Percentiles rank a stretch among this genome's conserved stretches.
Conservation (phyloP, 2,888 invertebrate species). For the Aleiodes alternator region DNA sequence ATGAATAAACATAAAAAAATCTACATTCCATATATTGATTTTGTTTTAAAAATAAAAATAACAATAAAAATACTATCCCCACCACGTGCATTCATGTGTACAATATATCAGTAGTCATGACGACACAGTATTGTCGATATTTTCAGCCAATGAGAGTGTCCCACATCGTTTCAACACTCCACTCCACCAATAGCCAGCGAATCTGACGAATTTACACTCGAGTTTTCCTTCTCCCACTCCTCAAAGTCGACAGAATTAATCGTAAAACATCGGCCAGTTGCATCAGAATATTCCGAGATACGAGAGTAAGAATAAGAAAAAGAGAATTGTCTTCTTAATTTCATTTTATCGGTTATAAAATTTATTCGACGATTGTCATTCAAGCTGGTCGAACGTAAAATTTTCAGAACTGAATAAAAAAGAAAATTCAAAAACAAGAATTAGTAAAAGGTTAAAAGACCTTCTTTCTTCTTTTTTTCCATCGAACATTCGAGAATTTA, state of each 20-base stretch:
- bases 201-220: background rate
- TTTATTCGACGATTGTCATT: background rate
- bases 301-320: background rate
- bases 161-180: conserved; percentile 17
- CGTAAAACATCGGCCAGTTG: background rate
- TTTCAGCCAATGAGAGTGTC: conserved; percentile 14
- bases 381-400: background rate
- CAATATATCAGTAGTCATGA: conserved; percentile 46
- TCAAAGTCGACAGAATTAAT: background rate
- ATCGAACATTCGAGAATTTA: conserved; percentile 18
- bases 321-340: too few species aligned
- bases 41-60: too few species aligned
- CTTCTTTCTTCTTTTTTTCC: background rate
- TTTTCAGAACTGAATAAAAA: background rate
- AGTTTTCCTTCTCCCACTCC: background rate
- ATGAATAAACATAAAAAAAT: background rate
- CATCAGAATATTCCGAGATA: background rate
- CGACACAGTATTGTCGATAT: conserved; percentile 11
- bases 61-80: background rate
- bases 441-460: background rate
- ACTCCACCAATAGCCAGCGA: background rate
- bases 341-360: too few species aligned
- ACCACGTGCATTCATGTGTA: conserved; percentile 34
- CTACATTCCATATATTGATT: too few species aligned
- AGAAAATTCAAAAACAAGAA: background rate